Conservation (phyloP, 2,888 invertebrate genomes). For the Zonitis immaculata region DNA sequence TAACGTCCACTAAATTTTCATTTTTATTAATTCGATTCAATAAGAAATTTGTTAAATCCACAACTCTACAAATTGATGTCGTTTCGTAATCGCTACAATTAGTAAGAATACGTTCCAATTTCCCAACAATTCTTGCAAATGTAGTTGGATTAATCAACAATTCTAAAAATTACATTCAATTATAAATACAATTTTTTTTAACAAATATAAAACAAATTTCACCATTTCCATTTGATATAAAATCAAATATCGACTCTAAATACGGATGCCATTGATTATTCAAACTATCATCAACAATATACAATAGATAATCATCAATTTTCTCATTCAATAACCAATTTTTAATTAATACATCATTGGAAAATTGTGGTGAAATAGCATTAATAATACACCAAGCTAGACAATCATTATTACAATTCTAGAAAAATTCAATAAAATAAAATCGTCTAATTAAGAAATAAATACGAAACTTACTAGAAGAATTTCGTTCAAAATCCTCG, state of each 20-base stretch:
- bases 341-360: slow-evolving; percentile 43
- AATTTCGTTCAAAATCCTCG: slow-evolving; percentile 52
- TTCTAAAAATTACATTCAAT: neutral
- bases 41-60: neutral
- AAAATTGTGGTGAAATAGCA: slow-evolving; percentile 49
- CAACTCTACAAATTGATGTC: neutral
- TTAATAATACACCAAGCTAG: slow-evolving; percentile 49
- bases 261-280: slow-evolving; percentile 34
- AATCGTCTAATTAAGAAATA: too few species aligned
- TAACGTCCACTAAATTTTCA: neutral
- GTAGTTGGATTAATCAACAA: neutral
- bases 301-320: slow-evolving; percentile 47
- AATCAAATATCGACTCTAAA: slow-evolving; percentile 39
- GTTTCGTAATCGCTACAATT: neutral
- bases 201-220: too few species aligned
- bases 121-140: neutral
- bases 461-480: slow-evolving; percentile 50
- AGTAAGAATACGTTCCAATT: neutral
- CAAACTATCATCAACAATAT: slow-evolving; percentile 41
- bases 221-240: slow-evolving; percentile 25
- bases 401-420: slow-evolving; percentile 34
- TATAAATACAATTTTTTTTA: too few species aligned
- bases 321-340: slow-evolving; percentile 50
- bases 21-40: neutral
- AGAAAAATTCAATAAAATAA: slow-evolving; percentile 3